Conservation (phyloP, 2,797 vertebrate genomes). For the Pitangus sulphuratus region DNA sequence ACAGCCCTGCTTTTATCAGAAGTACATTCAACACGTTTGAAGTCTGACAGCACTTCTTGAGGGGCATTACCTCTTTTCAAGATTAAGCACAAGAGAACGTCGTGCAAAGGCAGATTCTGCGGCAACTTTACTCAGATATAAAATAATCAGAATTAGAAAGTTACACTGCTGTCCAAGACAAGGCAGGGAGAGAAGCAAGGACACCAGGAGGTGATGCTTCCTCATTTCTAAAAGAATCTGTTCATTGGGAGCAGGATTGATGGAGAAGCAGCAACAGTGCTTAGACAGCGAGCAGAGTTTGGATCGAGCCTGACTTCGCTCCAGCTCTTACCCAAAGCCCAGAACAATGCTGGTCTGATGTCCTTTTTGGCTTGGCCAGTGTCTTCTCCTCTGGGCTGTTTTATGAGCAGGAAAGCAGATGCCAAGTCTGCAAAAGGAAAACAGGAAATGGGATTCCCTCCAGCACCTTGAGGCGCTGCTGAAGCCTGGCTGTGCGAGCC, state of each 20-base stretch:
- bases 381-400: neutral
- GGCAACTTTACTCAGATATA: neutral
- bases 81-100: neutral
- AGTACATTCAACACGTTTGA: neutral
- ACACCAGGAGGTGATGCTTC: neutral
- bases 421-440: neutral
- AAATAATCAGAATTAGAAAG: neutral
- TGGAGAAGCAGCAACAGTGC: neutral
- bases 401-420: neutral
- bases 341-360: neutral
- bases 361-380: neutral
- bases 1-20: neutral
- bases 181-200: neutral
- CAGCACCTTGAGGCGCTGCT: fast-evolving
- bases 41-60: neutral
- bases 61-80: neutral
- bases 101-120: neutral
- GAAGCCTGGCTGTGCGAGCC: neutral
- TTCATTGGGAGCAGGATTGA: neutral
- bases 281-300: neutral
- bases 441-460: neutral
- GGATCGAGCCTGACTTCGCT: neutral
- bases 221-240: neutral
- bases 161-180: neutral
- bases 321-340: neutral